phyloP scores from a whole-genome alignment of 2,113 vertebrate species.

The Podocnemis expansa region DNA sequence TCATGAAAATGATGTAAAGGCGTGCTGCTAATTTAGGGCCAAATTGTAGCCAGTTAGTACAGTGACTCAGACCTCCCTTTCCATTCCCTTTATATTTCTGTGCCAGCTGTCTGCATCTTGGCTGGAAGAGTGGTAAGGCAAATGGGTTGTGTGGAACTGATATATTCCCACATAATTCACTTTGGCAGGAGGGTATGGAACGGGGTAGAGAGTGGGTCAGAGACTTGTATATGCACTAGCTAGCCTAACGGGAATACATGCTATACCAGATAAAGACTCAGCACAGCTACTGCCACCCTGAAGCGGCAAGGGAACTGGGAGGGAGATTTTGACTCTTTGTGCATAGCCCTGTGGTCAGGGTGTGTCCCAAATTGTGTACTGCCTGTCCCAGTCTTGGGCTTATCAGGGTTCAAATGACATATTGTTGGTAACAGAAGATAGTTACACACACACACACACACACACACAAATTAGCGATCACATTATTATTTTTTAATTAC shows the following conservation, averaged over 20 bases:
- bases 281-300: fast-evolving
- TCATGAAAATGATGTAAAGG: not conserved
- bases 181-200: not conserved
- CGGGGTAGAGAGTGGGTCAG: not conserved
- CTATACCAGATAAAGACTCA: fast-evolving
- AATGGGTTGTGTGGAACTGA: not conserved
- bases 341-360: not conserved
- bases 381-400: not conserved
- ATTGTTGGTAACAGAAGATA: not conserved
- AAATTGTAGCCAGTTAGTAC: not conserved
- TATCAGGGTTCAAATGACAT: not conserved
- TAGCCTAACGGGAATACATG: fast-evolving
- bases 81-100: not conserved
- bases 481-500: not conserved
- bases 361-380: fast-evolving
- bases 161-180: not conserved
- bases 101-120: not conserved
- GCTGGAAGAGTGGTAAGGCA: no score
- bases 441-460: no score
- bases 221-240: not conserved
- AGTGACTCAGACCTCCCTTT: fast-evolving
- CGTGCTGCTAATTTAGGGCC: not conserved
- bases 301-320: not conserved
- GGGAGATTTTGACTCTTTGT: not conserved
- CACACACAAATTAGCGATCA: not conserved